phyloP scores from a whole-genome alignment of 2,888 invertebrate species.

The Baronia brevicornis region DNA sequence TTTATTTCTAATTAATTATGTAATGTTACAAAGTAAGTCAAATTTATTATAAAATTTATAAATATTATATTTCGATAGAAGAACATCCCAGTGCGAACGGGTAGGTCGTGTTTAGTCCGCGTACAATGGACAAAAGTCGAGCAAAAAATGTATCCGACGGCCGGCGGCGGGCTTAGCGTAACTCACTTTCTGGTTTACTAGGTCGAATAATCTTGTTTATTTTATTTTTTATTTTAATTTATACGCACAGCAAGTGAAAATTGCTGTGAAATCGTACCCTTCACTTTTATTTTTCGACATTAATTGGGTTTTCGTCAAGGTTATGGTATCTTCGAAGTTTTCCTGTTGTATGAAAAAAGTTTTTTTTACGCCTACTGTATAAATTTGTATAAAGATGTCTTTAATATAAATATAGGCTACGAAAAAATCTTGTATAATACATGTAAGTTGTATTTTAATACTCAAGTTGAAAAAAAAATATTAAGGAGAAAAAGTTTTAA shows the following conservation, averaged over 20 bases:
- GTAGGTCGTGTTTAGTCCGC: conserved; percentile 1
- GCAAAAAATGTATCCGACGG: conserved; percentile 45
- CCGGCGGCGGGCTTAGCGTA: conserved; percentile 34
- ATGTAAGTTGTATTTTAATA: too few species aligned
- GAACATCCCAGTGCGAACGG: conserved; percentile 19
- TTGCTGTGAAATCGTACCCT: conserved; percentile 46
- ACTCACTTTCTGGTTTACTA: conserved; percentile 55
- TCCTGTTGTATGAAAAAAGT: conserved; percentile 23
- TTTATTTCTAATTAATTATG: too few species aligned
- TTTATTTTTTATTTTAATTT: conserved; percentile 40
- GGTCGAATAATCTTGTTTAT: conserved; percentile 55
- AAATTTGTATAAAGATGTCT: too few species aligned
- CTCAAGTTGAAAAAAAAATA: too few species aligned
- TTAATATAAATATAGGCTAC: too few species aligned
- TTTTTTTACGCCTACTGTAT: conserved; percentile 22
- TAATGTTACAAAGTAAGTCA: too few species aligned
- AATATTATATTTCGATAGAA: conserved; percentile 13
- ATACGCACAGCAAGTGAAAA: conserved; percentile 42
- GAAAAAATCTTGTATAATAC: too few species aligned
- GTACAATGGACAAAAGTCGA: conserved; percentile 35
- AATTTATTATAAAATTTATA: conserved; percentile 5
- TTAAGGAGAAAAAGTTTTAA: too few species aligned
- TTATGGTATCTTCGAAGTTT: conserved; percentile 7
- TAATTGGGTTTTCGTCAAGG: conserved; percentile 17
- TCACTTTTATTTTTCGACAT: conserved; percentile 36